Base-by-base conservation (phyloP, 2,797 vertebrate genomes). In the Brachymystax lenok region DNA sequence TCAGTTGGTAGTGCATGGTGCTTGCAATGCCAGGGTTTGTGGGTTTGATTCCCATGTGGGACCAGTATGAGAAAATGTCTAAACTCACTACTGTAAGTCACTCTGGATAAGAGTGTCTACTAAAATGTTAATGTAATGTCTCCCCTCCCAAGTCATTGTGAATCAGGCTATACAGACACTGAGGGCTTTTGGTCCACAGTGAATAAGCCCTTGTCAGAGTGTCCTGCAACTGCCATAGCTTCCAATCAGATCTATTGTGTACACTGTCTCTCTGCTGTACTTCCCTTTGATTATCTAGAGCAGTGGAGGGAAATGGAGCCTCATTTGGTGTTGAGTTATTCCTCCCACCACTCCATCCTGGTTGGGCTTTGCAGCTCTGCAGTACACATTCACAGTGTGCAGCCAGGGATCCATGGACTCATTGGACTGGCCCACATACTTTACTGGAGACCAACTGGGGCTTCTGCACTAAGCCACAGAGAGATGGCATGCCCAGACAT, bases 141-240 rank as follows among this genome's bases (percentile, higher is more conserved):
- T 14, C 67, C 46, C 10, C 12, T 51, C 40, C 28, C 64, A 28
- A 67, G 28, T 16, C 64, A 67, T 24, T 82, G 52, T 71, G 80
- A 86, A 81, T 86, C 76, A 81, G 79, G 75, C 68, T 76, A 79
- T 79, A 80, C 77, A 81, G 54, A 78, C 70, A 68, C 69, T 76
- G 75, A 80, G 7, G 68, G 82, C 76, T 82, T 79, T 80, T 82
- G 78, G 76, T 79, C 78, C n/a, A 54, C 68, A 84, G 69, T 82
- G 80, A 79, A 82, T 80, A 67, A 17, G 66, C 66, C 28, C 14
- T 30, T 16, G 13, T 70, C 24, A 54, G 33, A 33, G 61, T 78
- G 71, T 64, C 35, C 19, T 50, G 28, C 17, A 10, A 74, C 75
- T 80, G 19, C 4, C 19, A n/a, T 63, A 16, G 71, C 64, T 66